Evolutionary conservation across 1,140 invertebrate genomes (phyloP).

Genomic region (Adelges cooleyi): DNA sequence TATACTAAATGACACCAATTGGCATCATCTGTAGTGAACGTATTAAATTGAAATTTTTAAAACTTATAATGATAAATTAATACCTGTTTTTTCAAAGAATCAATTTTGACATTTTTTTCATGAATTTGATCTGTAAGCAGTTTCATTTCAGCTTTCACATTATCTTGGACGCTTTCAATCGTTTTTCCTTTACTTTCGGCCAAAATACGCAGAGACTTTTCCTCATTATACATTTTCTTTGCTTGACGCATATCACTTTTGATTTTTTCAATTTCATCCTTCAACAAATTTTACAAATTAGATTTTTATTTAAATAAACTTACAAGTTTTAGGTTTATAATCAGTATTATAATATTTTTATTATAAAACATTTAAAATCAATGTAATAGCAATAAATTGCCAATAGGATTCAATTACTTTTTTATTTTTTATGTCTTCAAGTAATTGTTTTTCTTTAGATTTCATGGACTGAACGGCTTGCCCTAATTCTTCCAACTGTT

Average conservation of each 20-base stretch:
- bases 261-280: constrained; percentile 28
- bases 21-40: neutral
- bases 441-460: constrained; percentile 1
- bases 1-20: neutral
- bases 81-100: constrained; percentile 23
- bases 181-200: constrained; percentile 22
- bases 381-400: neutral
- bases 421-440: constrained; percentile 7
- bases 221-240: constrained; percentile 25
- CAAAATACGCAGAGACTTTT: constrained; percentile 26
- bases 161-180: constrained; percentile 13
- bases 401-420: neutral
- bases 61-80: neutral
- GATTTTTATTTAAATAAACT: too few species aligned
- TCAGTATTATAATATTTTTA: neutral
- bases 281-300: neutral
- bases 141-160: constrained; percentile 20
- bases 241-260: constrained; percentile 10
- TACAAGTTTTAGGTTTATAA: neutral
- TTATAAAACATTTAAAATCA: neutral
- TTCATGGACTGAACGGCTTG: neutral
- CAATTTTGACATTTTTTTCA: constrained; percentile 12
- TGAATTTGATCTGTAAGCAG: neutral
- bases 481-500: constrained; percentile 7
- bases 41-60: neutral